Evolutionary conservation across 2,797 vertebrate genomes (phyloP).

Genomic region (Myotis planiceps): DNA sequence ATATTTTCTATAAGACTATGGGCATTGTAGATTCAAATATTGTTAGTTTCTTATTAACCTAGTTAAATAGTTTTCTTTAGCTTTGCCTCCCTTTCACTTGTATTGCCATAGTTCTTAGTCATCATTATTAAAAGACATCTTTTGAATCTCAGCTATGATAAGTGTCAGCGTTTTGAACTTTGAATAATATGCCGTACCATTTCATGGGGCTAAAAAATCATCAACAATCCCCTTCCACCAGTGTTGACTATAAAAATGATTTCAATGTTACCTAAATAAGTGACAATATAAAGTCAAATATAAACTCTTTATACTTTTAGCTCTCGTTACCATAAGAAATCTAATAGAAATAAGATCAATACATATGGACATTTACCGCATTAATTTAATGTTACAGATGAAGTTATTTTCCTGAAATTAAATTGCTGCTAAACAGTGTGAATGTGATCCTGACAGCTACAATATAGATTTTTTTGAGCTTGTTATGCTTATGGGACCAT

Average conservation of each 20-base stretch:
- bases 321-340: not conserved
- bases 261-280: conserved; percentile 17
- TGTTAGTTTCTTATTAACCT: conserved; percentile 35
- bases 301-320: not conserved
- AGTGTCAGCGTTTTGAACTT: not conserved
- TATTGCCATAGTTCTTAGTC: not conserved
- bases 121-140: not conserved
- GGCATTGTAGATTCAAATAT: not conserved
- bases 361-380: not conserved
- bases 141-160: conserved; percentile 13
- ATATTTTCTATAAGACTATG: conserved; percentile 17
- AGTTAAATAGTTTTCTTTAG: not conserved
- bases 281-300: conserved; percentile 29
- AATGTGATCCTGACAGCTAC: not conserved
- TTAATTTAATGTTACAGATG: not conserved
- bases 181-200: not conserved
- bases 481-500: not conserved
- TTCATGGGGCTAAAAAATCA: not conserved
- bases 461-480: not conserved
- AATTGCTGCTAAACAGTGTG: not conserved
- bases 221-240: not conserved
- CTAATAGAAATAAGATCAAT: not conserved
- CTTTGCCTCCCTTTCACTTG: not conserved
- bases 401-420: conserved; percentile 30
- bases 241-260: not conserved